These are phyloP conservation scores for Petrocephalus schoutedeni DNA, from an alignment of 2,797 vertebrate genomes.

Conservation along the genomic window DNA sequence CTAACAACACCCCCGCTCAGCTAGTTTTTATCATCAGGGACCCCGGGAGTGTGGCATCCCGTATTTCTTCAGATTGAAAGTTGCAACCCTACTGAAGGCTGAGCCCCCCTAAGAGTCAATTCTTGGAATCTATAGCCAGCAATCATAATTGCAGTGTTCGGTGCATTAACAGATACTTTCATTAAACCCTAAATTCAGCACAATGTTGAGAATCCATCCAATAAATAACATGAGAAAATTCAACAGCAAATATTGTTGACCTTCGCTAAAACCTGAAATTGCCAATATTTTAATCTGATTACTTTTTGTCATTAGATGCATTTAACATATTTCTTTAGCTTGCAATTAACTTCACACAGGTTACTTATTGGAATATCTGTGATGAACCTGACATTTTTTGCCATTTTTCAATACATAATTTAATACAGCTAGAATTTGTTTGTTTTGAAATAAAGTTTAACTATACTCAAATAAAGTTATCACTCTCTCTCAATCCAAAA, in stretches of 20 bases:
- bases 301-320: slow-evolving; percentile 9
- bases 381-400: neutral
- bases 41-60: neutral
- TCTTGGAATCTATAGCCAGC: neutral
- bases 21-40: neutral
- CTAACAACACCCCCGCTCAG: neutral
- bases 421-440: neutral
- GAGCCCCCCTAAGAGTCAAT: neutral
- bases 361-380: neutral
- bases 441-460: slow-evolving; percentile 4
- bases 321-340: neutral
- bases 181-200: neutral
- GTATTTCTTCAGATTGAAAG: neutral
- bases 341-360: slow-evolving; percentile 6
- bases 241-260: neutral
- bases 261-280: neutral
- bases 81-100: neutral
- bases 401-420: slow-evolving; percentile 7
- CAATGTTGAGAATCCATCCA: neutral
- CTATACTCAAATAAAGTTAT: neutral
- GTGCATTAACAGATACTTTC: neutral
- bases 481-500: neutral
- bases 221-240: neutral
- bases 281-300: slow-evolving; percentile 5
- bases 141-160: neutral